phyloP scores from a whole-genome alignment of 2,113 vertebrate genomes.

The Poecile atricapillus region DNA sequence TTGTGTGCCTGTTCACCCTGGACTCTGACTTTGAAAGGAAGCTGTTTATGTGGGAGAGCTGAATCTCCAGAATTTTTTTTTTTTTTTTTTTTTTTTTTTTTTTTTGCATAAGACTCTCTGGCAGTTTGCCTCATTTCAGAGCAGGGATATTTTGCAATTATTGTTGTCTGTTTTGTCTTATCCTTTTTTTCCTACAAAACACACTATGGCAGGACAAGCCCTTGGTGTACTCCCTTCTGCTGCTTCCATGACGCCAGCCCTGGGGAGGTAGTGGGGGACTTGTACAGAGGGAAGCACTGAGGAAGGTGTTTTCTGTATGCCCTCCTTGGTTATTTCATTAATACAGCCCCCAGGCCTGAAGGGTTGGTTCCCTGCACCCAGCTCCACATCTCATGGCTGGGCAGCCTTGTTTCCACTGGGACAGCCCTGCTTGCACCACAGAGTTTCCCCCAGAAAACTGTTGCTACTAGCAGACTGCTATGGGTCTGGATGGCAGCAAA shows the following conservation, averaged over 20 bases:
- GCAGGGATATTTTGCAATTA: constrained; percentile 40
- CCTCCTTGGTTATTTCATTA: neutral
- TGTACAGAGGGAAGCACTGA: neutral
- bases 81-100: neutral
- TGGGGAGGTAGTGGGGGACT: fast-evolving
- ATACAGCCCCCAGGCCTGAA: fast-evolving
- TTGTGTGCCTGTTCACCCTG: neutral
- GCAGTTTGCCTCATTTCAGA: constrained; percentile 1
- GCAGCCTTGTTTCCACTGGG: neutral
- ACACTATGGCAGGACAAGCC: neutral
- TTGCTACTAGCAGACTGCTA: neutral
- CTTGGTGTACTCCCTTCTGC: neutral
- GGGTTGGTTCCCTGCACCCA: neutral
- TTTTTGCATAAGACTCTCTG: constrained; percentile 21
- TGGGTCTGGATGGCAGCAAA: neutral
- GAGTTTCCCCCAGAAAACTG: neutral
- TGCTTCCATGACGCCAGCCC: neutral
- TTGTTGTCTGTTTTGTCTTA: neutral
- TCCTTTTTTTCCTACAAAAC: neutral
- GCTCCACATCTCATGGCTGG: neutral
- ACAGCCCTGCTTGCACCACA: neutral
- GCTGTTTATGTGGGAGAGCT: neutral
- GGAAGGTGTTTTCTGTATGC: neutral
- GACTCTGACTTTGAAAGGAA: constrained; percentile 37
- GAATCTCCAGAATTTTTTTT: neutral